Conservation (phyloP, 2,113 vertebrate species). For the Forbesichthys agassizii region DNA sequence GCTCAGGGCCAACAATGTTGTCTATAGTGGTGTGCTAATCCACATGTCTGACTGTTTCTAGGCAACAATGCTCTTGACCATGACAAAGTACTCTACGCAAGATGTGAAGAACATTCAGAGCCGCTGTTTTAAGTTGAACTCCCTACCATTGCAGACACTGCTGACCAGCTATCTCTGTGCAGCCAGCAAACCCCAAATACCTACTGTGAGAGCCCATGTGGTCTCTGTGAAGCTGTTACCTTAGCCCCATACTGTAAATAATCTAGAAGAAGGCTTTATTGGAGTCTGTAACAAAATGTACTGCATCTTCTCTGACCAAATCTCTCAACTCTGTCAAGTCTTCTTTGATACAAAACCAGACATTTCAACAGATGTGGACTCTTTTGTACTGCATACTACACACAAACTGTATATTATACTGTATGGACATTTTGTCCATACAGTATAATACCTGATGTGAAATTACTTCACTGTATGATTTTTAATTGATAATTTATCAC, state of each 20-base stretch:
- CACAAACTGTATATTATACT: too few relatives aligned
- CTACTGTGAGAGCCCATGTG: slow-evolving; percentile 76
- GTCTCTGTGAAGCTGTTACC: neutral
- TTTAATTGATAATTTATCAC: too few relatives aligned
- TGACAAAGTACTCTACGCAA: slow-evolving; percentile 85
- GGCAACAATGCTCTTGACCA: slow-evolving; percentile 90
- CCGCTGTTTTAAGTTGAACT: slow-evolving; percentile 92
- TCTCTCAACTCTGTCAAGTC: neutral
- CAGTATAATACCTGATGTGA: too few relatives aligned
- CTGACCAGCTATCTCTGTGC: slow-evolving; percentile 86
- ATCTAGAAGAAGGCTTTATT: neutral
- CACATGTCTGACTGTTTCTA: slow-evolving; percentile 56
- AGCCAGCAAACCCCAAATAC: slow-evolving; percentile 84
- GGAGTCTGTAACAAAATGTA: neutral
- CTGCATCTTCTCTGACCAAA: neutral
- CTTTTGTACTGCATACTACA: too few relatives aligned
- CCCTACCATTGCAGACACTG: slow-evolving; percentile 85
- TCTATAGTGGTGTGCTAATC: slow-evolving; percentile 32
- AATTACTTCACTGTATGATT: too few relatives aligned
- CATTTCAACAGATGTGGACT: too few relatives aligned
- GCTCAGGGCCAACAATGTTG: too few relatives aligned
- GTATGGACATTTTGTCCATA: too few relatives aligned
- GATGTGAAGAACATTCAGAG: slow-evolving; percentile 84
- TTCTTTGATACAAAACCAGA: too few relatives aligned
- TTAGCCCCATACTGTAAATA: too few relatives aligned